phyloP scores from a whole-genome alignment of 2,113 vertebrate genomes.

The Monopterus albus region DNA sequence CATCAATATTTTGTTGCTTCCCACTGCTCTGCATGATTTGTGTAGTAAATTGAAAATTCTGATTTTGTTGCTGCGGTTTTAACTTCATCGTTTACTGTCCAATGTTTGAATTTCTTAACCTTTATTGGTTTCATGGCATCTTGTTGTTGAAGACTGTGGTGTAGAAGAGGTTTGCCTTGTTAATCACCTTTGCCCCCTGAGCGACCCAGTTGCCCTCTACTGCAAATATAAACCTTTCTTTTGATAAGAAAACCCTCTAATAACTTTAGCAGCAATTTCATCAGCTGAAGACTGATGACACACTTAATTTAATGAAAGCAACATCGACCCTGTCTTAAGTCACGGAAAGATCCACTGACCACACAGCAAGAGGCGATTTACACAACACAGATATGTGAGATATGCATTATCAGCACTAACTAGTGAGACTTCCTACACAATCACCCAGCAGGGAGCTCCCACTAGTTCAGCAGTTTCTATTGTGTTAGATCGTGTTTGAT shows the following conservation, averaged over 20 bases:
- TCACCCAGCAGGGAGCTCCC: conserved; percentile 1
- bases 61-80: too few species aligned
- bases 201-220: background rate
- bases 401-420: background rate
- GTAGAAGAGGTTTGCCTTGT: too few species aligned
- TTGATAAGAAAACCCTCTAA: conserved; percentile 38
- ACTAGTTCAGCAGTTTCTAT: background rate
- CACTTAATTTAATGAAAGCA: background rate
- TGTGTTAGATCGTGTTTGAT: conserved; percentile 1
- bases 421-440: background rate
- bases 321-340: background rate
- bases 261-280: background rate
- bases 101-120: too few species aligned
- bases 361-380: background rate
- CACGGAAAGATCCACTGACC: background rate
- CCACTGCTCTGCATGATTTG: too few species aligned
- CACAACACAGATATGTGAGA: background rate
- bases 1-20: too few species aligned
- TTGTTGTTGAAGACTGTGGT: too few species aligned
- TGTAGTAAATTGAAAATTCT: too few species aligned
- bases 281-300: background rate
- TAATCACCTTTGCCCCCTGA: conserved; percentile 29
- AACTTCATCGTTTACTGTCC: too few species aligned
- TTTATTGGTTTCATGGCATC: too few species aligned
- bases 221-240: conserved; percentile 52